phyloP scores from a whole-genome alignment of 2,113 vertebrate species.

The Bombycilla garrulus region DNA sequence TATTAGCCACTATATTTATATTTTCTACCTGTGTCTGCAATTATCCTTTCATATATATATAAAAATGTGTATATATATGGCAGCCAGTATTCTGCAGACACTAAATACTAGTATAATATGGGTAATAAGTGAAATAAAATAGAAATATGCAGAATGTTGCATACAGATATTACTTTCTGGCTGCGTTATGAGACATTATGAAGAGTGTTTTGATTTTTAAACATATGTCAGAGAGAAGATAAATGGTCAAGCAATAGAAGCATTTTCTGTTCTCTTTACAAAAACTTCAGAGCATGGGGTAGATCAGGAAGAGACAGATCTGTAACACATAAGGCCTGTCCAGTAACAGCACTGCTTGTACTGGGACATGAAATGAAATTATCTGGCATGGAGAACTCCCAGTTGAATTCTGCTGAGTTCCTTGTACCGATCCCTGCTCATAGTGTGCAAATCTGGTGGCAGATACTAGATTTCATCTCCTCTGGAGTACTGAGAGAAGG shows the following conservation, averaged over 20 bases:
- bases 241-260: neutral
- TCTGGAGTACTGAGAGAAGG: neutral
- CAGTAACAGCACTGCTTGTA: neutral
- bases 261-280: neutral
- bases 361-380: neutral
- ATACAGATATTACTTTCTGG: neutral
- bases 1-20: neutral
- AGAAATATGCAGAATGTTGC: neutral
- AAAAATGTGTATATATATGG: neutral
- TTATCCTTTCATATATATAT: neutral
- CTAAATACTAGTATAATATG: neutral
- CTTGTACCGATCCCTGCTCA: neutral
- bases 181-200: neutral
- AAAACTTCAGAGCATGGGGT: neutral
- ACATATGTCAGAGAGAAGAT: neutral
- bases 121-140: neutral
- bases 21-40: neutral
- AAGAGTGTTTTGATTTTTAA: neutral
- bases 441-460: neutral
- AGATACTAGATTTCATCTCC: neutral
- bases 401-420: neutral
- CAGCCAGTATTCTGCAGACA: neutral
- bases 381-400: neutral
- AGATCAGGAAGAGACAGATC: neutral
- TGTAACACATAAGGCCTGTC: neutral